These are phyloP conservation scores for Podarcis muralis DNA, from an alignment of 2,113 vertebrate genomes.

Conservation along the genomic window DNA sequence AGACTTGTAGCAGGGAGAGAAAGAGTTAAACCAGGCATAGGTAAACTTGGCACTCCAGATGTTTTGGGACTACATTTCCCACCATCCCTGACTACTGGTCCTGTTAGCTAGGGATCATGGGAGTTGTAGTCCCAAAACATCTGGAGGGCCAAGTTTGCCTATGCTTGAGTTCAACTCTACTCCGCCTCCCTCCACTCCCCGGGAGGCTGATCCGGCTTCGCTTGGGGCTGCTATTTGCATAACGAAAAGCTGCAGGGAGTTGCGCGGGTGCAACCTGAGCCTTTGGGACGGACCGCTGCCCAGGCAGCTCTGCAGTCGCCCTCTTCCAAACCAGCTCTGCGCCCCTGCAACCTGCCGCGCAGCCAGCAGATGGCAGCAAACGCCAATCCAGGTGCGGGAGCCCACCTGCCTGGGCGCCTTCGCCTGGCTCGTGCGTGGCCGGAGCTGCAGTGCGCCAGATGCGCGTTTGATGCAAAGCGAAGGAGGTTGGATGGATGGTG, in stretches of 20 bases:
- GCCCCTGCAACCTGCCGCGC: background rate
- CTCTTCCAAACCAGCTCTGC: background rate
- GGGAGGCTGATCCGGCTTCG: background rate
- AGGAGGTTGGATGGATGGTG: background rate
- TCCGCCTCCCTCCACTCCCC: too few relatives aligned
- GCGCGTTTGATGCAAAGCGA: too few relatives aligned
- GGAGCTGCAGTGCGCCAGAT: background rate
- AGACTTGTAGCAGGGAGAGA: too few relatives aligned
- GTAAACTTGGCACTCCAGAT: too few relatives aligned
- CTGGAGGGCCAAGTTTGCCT: too few relatives aligned
- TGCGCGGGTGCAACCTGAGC: background rate
- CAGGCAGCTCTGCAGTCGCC: background rate
- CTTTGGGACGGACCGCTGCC: background rate
- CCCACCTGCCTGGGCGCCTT: background rate
- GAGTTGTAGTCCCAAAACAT: too few relatives aligned
- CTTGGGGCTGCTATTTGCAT: background rate
- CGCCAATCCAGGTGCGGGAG: background rate
- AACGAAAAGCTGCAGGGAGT: background rate
- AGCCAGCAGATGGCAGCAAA: conserved; percentile 6
- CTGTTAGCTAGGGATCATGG: too few relatives aligned
- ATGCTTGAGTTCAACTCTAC: too few relatives aligned
- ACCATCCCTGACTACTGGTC: too few relatives aligned
- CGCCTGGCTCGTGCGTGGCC: background rate
- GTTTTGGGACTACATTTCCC: too few relatives aligned
- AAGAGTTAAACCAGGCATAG: too few relatives aligned